Conservation (phyloP, 2,113 vertebrate genomes). For the Erinaceus europaeus region DNA sequence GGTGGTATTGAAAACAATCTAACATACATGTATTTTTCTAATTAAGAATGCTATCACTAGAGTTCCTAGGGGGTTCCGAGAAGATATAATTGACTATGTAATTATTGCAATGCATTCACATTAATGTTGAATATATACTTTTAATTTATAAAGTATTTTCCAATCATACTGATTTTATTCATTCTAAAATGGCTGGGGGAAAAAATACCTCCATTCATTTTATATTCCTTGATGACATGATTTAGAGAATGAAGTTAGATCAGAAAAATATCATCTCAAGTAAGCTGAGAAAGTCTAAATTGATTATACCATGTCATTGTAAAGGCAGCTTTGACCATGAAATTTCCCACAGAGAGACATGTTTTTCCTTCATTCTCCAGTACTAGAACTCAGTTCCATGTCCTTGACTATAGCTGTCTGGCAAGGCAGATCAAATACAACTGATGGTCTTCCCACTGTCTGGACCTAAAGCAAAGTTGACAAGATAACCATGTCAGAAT, state of each 20-base stretch:
- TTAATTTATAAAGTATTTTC: constrained; percentile 35
- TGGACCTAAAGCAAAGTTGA: not conserved
- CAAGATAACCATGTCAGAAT: not conserved
- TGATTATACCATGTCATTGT: not conserved
- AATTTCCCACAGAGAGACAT: not conserved
- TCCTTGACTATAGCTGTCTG: not conserved
- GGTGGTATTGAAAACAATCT: constrained; percentile 53
- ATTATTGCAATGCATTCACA: constrained; percentile 55
- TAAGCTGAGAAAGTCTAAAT: constrained; percentile 8
- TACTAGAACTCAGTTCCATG: not conserved
- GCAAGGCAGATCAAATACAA: not conserved
- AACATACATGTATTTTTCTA: constrained; percentile 10
- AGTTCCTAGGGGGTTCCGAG: constrained; percentile 37
- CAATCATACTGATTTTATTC: constrained; percentile 47
- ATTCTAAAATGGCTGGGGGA: not conserved
- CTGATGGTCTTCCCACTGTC: not conserved
- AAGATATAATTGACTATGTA: constrained; percentile 41
- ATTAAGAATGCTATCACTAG: constrained; percentile 56
- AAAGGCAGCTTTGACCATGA: not conserved
- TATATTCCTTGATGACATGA: constrained; percentile 13
- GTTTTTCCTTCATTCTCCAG: not conserved
- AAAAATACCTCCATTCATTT: not conserved
- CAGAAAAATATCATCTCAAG: not conserved
- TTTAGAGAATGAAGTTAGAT: constrained; percentile 14
- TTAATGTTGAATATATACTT: not conserved